phyloP scores from a whole-genome alignment of 2,113 vertebrate genomes.

The Saccopteryx leptura region DNA sequence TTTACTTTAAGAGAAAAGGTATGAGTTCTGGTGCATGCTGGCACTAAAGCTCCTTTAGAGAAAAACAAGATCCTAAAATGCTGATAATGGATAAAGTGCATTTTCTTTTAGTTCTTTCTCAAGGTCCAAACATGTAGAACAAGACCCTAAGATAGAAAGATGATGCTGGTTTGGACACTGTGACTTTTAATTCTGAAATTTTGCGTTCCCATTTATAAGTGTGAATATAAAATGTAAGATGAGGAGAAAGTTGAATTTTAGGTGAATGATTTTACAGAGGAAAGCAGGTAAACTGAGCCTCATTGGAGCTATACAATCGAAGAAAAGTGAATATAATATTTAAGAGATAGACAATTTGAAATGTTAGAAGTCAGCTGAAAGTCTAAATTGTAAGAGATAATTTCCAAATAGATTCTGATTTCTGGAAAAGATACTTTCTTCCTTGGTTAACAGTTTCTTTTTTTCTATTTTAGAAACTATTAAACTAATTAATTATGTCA shows the following conservation, averaged over 20 bases:
- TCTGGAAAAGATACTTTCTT: slow-evolving; percentile 16
- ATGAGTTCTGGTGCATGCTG: background rate
- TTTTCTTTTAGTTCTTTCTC: background rate
- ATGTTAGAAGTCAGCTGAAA: background rate
- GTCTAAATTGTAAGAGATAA: background rate
- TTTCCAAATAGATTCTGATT: slow-evolving; percentile 9
- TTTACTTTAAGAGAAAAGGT: slow-evolving; percentile 30
- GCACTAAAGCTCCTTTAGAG: background rate
- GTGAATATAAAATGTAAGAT: background rate
- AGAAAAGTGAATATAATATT: background rate
- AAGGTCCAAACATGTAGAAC: background rate
- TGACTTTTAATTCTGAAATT: slow-evolving; percentile 8
- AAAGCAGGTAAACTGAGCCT: background rate
- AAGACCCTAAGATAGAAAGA: background rate
- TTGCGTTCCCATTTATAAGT: background rate
- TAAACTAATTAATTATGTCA: background rate
- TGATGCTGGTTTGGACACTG: background rate
- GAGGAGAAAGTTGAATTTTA: background rate
- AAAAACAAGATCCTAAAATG: background rate
- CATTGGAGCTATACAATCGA: background rate
- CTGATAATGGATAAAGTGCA: background rate
- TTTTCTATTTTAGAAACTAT: slow-evolving; percentile 15
- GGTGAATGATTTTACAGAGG: background rate
- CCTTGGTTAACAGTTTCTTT: background rate
- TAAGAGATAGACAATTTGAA: background rate